phyloP scores from a whole-genome alignment of 2,113 vertebrate genomes.

The Anguilla rostrata region DNA sequence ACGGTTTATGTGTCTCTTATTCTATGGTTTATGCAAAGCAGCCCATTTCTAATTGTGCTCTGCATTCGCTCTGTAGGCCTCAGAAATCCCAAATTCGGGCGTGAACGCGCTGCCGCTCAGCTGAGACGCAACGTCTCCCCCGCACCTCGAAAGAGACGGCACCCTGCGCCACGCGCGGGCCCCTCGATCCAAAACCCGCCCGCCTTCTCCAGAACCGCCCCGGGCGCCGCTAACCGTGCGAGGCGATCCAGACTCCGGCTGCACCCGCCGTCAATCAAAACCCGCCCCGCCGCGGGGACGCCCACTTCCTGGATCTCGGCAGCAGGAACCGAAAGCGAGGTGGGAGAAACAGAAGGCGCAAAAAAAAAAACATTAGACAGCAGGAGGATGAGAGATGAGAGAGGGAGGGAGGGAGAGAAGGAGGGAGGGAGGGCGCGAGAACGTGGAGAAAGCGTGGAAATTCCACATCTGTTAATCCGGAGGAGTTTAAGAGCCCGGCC shows the following conservation, averaged over 20 bases:
- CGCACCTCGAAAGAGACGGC: too few relatives aligned
- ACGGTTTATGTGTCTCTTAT: not conserved
- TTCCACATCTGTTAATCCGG: conserved; percentile 56
- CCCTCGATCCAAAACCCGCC: conserved; percentile 3
- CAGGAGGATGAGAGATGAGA: conserved; percentile 17
- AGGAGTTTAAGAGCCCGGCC: conserved; percentile 50
- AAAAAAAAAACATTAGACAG: conserved; percentile 20
- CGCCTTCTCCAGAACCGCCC: conserved; percentile 18
- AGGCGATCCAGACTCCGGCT: not conserved
- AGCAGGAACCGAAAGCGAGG: conserved; percentile 18
- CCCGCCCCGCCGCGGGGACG: not conserved
- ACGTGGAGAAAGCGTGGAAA: conserved; percentile 30
- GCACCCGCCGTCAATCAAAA: conserved; percentile 33
- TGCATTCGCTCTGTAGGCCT: not conserved
- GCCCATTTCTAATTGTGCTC: not conserved
- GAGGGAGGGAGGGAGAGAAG: conserved; percentile 24
- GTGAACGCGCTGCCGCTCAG: too few relatives aligned
- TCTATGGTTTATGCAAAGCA: not conserved
- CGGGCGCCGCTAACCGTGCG: conserved; percentile 34
- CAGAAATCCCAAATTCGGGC: not conserved
- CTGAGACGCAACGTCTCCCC: not conserved
- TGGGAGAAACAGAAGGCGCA: conserved; percentile 39
- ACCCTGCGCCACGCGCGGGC: not conserved
- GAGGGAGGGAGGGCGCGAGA: conserved; percentile 17
- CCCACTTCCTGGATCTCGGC: conserved; percentile 5